phyloP scores from a whole-genome alignment of 2,888 invertebrate genomes.

The Drosophila kambysellisi region DNA sequence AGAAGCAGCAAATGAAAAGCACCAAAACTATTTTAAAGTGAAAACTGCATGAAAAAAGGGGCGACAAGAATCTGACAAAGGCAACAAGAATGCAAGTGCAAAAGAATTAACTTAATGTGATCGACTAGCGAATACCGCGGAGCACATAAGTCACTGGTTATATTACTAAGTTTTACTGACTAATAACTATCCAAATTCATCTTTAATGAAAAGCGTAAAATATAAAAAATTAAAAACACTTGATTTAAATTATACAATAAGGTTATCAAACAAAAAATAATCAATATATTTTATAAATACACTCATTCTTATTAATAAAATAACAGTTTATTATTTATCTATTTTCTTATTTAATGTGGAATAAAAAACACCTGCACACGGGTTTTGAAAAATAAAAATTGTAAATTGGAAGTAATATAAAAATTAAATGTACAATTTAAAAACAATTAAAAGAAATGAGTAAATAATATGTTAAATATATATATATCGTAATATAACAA shows the following conservation, averaged over 20 bases:
- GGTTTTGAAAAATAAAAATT: background rate
- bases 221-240: background rate
- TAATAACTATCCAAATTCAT: background rate
- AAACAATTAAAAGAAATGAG: background rate
- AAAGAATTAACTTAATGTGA: background rate
- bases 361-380: too few relatives aligned
- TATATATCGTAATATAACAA: background rate
- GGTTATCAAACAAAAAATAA: background rate
- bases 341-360: background rate
- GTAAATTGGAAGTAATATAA: background rate
- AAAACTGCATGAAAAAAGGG: constrained; percentile 19
- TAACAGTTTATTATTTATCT: background rate
- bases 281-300: background rate
- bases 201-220: background rate
- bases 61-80: background rate
- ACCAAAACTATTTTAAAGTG: constrained; percentile 34
- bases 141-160: background rate
- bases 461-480: background rate
- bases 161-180: background rate
- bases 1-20: constrained; percentile 17
- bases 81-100: background rate
- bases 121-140: background rate
- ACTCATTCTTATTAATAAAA: background rate
- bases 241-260: background rate
- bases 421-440: background rate